These are phyloP conservation scores for Parotocinclus haroldoi DNA, from an alignment of 2,797 vertebrate genomes.

Conservation along the genomic window DNA sequence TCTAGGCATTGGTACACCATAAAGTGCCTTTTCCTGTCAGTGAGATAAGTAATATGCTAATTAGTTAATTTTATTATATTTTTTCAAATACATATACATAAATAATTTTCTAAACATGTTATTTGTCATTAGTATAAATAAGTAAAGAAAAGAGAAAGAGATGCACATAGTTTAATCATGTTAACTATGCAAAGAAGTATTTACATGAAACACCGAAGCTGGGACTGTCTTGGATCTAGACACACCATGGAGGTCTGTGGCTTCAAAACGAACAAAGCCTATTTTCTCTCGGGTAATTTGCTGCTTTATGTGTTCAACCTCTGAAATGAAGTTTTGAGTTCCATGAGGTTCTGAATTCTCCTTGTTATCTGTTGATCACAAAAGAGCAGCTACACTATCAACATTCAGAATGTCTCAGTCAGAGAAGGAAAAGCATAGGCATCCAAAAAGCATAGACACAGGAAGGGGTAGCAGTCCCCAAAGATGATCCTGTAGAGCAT, in stretches of 20 bases:
- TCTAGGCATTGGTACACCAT: conserved; percentile 86
- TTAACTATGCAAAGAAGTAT: conserved; percentile 24
- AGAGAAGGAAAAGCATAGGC: no score
- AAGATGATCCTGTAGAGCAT: no score
- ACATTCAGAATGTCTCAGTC: no score
- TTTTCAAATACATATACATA: no score
- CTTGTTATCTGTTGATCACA: conserved; percentile 66
- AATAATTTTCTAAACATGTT: no score
- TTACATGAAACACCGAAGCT: conserved; percentile 89
- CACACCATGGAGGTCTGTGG: conserved; percentile 88
- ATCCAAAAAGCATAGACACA: no score
- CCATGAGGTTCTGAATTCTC: conserved; percentile 56
- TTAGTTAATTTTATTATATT: no score
- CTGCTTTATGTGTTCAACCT: conserved; percentile 87
- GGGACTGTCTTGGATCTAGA: conserved; percentile 90
- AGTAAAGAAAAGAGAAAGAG: not conserved
- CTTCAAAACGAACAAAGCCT: conserved; percentile 89
- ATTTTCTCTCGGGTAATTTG: conserved; percentile 83
- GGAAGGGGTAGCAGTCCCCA: no score
- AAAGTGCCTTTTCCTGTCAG: conserved; percentile 82
- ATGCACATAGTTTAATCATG: not conserved
- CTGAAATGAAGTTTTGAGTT: conserved; percentile 67
- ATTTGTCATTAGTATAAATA: not conserved
- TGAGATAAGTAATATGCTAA: no score
- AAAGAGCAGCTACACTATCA: not conserved